Conservation (phyloP, 2,888 invertebrate species). For the Dasypolia templi region DNA sequence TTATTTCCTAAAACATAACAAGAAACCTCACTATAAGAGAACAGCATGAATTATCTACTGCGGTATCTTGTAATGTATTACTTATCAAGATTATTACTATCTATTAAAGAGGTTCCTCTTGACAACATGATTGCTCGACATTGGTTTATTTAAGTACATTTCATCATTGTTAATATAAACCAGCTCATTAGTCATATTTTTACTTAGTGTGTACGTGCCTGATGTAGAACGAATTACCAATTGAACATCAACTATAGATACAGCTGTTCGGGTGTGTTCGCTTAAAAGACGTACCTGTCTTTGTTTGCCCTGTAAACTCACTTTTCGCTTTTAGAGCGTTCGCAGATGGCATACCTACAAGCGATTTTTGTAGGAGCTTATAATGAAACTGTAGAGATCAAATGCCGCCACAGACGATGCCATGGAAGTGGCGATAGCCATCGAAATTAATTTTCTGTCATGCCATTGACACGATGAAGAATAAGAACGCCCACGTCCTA, state of each 20-base stretch:
- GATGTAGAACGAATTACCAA: not conserved
- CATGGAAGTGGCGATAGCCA: too few relatives aligned
- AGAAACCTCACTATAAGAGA: not conserved
- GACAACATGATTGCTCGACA: constrained; percentile 6
- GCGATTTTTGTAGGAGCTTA: not conserved
- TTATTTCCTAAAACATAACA: not conserved
- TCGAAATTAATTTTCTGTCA: too few relatives aligned
- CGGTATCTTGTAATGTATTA: not conserved
- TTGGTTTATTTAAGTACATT: constrained; percentile 1
- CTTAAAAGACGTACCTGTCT: not conserved
- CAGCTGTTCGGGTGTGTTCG: not conserved
- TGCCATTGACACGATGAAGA: too few relatives aligned
- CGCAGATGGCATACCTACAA: too few relatives aligned
- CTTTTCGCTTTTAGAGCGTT: not conserved
- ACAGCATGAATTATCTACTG: not conserved
- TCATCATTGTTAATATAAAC: constrained; percentile 9
- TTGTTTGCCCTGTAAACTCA: not conserved
- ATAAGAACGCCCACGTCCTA: too few relatives aligned
- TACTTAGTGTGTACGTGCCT: not conserved
- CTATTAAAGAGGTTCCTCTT: not conserved
- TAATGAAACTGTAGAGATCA: not conserved
- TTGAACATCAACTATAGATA: not conserved
- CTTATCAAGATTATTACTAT: constrained; percentile 18
- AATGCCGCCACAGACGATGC: too few relatives aligned
- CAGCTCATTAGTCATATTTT: constrained; percentile 4